Percentiles rank a stretch among this genome's conserved stretches.
phyloP scores from a whole-genome alignment of 2,113 vertebrate species.

The Ctenomys sociabilis region DNA sequence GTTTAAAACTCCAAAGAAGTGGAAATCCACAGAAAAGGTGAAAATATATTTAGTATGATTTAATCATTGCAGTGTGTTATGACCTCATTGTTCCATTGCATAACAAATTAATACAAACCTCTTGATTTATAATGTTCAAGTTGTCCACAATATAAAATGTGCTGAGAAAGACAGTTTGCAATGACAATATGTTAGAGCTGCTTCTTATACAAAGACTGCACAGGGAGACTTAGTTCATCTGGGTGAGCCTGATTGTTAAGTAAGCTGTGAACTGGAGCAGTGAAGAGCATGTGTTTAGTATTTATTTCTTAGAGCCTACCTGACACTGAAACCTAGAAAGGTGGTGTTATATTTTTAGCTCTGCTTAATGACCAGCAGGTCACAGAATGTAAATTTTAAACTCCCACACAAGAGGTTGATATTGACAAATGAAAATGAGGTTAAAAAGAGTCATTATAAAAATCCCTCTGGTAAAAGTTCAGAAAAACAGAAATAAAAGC shows the following conservation, averaged over 20 bases:
- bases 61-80: neutral
- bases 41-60: slow-evolving; percentile 32
- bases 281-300: slow-evolving; percentile 5
- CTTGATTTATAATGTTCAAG: neutral
- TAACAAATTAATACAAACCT: neutral
- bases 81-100: neutral
- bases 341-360: slow-evolving; percentile 66
- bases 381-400: slow-evolving; percentile 68
- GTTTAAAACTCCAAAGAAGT: neutral
- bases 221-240: neutral
- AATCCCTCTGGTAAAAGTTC: slow-evolving; percentile 70
- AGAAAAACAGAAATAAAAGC: slow-evolving; percentile 61
- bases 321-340: slow-evolving; percentile 54
- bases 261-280: slow-evolving; percentile 17
- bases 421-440: slow-evolving; percentile 77
- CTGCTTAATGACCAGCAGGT: slow-evolving; percentile 60
- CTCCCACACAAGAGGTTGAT: slow-evolving; percentile 69
- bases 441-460: slow-evolving; percentile 74
- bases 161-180: neutral
- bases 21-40: slow-evolving; percentile 9
- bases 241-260: neutral
- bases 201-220: slow-evolving; percentile 9
- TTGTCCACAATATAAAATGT: neutral
- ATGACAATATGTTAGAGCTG: neutral
- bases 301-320: slow-evolving; percentile 55